Percentiles rank a stretch among this genome's conserved stretches.
phyloP scores from a whole-genome alignment of 2,888 invertebrate genomes.

The Campoletis raptor region DNA sequence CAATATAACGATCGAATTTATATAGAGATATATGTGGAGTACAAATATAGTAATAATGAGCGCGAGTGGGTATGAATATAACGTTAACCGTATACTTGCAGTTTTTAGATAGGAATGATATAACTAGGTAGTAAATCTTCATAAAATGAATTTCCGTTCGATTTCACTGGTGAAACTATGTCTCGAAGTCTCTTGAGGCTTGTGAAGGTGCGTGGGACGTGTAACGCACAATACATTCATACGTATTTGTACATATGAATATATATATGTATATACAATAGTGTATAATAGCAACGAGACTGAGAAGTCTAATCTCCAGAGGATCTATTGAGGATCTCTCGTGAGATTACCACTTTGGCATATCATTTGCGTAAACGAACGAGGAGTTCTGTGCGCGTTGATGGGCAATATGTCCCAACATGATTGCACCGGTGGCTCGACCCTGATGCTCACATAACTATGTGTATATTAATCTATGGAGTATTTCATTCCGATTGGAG shows the following conservation, averaged over 20 bases:
- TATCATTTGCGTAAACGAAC: slow-evolving; percentile 84
- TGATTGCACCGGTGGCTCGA: slow-evolving; percentile 70
- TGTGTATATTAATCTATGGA: slow-evolving; percentile 10
- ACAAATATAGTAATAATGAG: neutral
- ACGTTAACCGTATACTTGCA: slow-evolving; percentile 14
- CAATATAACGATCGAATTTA: slow-evolving; percentile 46
- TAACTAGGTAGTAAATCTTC: slow-evolving; percentile 66
- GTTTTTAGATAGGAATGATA: slow-evolving; percentile 35
- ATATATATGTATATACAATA: neutral
- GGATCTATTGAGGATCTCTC: slow-evolving; percentile 79
- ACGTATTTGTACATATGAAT: neutral
- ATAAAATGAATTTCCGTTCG: slow-evolving; percentile 69
- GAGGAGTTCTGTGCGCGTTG: slow-evolving; percentile 81
- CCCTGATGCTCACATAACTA: slow-evolving; percentile 13
- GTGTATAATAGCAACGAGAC: slow-evolving; percentile 26
- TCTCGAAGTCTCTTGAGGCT: slow-evolving; percentile 46
- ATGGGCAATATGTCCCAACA: slow-evolving; percentile 83
- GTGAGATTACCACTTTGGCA: slow-evolving; percentile 79
- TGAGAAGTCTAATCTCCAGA: slow-evolving; percentile 77
- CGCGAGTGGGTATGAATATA: slow-evolving; percentile 15
- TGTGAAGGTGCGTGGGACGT: slow-evolving; percentile 57
- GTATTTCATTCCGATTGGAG: slow-evolving; percentile 4
- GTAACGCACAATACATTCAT: slow-evolving; percentile 11
- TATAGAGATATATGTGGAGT: neutral
- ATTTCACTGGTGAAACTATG: slow-evolving; percentile 66